Conservation (phyloP, 2,113 vertebrate species). For the Osmerus mordax region DNA sequence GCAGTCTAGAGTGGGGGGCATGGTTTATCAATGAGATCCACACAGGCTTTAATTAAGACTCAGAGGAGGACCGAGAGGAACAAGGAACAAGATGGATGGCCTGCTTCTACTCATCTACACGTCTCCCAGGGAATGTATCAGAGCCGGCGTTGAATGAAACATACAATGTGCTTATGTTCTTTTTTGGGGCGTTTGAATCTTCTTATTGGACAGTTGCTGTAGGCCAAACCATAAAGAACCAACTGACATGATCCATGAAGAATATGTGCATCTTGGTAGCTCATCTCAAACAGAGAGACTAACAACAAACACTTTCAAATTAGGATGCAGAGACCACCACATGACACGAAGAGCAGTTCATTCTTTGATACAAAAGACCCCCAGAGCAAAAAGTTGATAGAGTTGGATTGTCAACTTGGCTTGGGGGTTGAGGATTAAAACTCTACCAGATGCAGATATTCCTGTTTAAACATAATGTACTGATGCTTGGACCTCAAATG, state of each 20-base stretch:
- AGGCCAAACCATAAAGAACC: neutral
- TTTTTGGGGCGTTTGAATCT: too few relatives aligned
- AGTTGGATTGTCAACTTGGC: neutral
- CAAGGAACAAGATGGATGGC: conserved; percentile 32
- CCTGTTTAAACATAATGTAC: conserved; percentile 15
- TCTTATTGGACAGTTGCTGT: too few relatives aligned
- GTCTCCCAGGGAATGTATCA: too few relatives aligned
- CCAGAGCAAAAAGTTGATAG: neutral
- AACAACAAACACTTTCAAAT: neutral
- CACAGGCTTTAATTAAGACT: conserved; percentile 29
- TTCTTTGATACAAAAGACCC: conserved; percentile 8
- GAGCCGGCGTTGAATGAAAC: too few relatives aligned
- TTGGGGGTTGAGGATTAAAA: conserved; percentile 17
- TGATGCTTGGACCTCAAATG: conserved; percentile 20
- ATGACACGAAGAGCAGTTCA: conserved; percentile 18
- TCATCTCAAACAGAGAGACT: conserved; percentile 5
- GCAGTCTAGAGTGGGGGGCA: neutral
- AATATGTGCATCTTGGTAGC: conserved; percentile 5
- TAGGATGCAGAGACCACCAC: neutral
- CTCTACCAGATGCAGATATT: conserved; percentile 21
- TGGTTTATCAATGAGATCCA: conserved; percentile 15
- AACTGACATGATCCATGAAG: neutral
- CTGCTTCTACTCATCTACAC: conserved; percentile 41
- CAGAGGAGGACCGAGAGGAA: conserved; percentile 14
- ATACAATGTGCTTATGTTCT: too few relatives aligned